Percentiles rank a stretch among this genome's conserved stretches.
Evolutionary conservation across 2,113 vertebrate species (phyloP).

Genomic region (Bucco capensis): DNA sequence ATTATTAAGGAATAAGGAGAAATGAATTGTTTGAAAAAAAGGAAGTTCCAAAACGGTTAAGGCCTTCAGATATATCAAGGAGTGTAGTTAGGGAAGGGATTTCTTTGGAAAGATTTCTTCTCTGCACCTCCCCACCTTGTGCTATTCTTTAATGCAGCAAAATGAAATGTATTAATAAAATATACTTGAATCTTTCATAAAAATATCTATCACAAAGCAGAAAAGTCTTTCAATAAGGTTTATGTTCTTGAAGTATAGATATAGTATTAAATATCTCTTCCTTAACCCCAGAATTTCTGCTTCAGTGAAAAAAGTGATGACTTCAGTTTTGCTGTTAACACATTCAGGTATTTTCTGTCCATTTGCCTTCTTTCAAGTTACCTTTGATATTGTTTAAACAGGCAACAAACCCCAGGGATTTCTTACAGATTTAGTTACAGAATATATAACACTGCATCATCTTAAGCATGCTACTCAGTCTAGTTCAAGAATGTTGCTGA

Average conservation of each 20-base stretch:
- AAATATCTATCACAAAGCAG: not conserved
- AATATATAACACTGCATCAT: not conserved
- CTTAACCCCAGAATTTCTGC: not conserved
- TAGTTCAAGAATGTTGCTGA: not conserved
- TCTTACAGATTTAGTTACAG: not conserved
- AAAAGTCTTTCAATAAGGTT: not conserved
- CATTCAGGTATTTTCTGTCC: not conserved
- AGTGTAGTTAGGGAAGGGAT: not conserved
- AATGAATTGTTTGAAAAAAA: not conserved
- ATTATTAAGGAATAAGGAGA: not conserved
- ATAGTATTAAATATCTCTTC: not conserved
- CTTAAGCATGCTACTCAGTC: not conserved
- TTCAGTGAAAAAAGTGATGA: not conserved
- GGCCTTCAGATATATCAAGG: not conserved
- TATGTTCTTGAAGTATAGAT: not conserved
- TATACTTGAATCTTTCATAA: not conserved
- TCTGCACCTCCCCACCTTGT: rapidly evolving
- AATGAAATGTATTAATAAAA: not conserved
- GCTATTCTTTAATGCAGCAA: not conserved
- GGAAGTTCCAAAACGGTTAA: not conserved
- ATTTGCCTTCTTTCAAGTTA: not conserved
- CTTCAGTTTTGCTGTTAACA: not conserved
- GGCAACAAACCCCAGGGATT: not conserved
- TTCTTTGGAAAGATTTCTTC: not conserved
- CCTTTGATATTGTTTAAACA: not conserved